Percentiles rank a stretch among this genome's conserved stretches.
Conservation (phyloP, 1,140 invertebrate species). For the Phocides pigmalion region DNA sequence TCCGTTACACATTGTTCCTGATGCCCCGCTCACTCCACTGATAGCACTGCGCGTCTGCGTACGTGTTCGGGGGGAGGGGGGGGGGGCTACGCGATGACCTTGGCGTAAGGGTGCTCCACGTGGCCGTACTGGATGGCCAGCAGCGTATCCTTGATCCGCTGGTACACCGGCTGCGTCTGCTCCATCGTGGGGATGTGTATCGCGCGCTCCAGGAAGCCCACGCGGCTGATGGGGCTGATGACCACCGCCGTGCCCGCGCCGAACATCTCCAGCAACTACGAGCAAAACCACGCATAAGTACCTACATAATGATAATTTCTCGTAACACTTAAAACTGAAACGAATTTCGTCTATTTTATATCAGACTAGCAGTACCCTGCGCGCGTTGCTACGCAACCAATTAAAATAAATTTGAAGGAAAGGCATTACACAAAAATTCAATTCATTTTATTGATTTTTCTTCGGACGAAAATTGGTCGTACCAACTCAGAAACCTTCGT, state of each 20-base stretch:
- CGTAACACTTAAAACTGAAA: too few relatives aligned
- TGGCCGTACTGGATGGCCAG: conserved; percentile 94
- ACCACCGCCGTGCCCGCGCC: conserved; percentile 97
- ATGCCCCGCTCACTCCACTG: conserved; percentile 6
- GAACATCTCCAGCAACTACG: conserved; percentile 96
- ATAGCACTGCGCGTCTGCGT: not conserved
- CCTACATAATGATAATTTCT: too few relatives aligned
- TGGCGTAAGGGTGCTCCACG: conserved; percentile 91
- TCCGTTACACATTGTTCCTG: conserved; percentile 14
- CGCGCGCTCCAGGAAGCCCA: conserved; percentile 88
- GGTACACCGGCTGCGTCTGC: conserved; percentile 87
- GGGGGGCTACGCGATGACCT: conserved; percentile 76
- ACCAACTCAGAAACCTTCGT: too few relatives aligned
- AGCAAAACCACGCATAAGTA: conserved; percentile 5
- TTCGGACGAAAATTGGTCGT: too few relatives aligned
- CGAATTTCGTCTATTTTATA: too few relatives aligned
- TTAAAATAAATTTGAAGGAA: too few relatives aligned
- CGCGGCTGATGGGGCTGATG: conserved; percentile 94
- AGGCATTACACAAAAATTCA: too few relatives aligned
- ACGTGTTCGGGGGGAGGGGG: too few relatives aligned
- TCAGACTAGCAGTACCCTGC: too few relatives aligned
- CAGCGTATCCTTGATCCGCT: conserved; percentile 89
- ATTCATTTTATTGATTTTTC: too few relatives aligned
- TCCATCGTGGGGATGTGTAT: conserved; percentile 91
- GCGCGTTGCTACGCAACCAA: too few relatives aligned